Percentiles rank a stretch among this genome's conserved stretches.
Evolutionary conservation across 2,797 vertebrate species (phyloP).

Genomic region (Gobio occitaniae): DNA sequence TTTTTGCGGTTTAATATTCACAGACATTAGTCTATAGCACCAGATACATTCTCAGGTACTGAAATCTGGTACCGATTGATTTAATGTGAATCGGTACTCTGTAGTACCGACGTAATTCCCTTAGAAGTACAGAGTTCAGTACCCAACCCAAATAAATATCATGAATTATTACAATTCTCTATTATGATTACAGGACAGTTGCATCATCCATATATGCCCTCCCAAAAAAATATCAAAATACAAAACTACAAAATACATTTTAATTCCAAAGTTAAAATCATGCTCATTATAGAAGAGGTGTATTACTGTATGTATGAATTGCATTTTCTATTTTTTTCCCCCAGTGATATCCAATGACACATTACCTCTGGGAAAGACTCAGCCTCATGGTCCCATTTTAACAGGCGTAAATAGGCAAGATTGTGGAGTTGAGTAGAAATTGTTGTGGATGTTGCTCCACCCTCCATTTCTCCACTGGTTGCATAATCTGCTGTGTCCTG

Average conservation of each 20-base stretch:
- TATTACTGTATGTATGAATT: not conserved
- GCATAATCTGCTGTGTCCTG: conserved; percentile 84
- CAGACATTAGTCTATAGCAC: too few relatives aligned
- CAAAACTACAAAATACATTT: not conserved
- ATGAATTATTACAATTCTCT: not conserved
- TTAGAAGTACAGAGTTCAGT: too few relatives aligned
- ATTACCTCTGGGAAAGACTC: conserved; percentile 92
- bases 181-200: not conserved
- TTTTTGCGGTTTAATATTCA: too few relatives aligned
- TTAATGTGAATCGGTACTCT: too few relatives aligned
- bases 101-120: too few relatives aligned
- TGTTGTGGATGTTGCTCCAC: conserved; percentile 61
- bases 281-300: not conserved
- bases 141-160: not conserved
- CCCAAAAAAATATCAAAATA: not conserved
- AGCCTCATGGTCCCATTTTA: conserved; percentile 87
- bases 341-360: not conserved
- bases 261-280: not conserved
- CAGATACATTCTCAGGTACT: too few relatives aligned
- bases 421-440: conserved; percentile 75
- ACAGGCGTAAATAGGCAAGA: conserved; percentile 89
- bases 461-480: conserved; percentile 63
- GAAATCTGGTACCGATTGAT: too few relatives aligned
- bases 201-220: not conserved
- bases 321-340: not conserved